Base-by-base conservation (phyloP, 2,888 invertebrate genomes). In the Netelia melanura region DNA sequence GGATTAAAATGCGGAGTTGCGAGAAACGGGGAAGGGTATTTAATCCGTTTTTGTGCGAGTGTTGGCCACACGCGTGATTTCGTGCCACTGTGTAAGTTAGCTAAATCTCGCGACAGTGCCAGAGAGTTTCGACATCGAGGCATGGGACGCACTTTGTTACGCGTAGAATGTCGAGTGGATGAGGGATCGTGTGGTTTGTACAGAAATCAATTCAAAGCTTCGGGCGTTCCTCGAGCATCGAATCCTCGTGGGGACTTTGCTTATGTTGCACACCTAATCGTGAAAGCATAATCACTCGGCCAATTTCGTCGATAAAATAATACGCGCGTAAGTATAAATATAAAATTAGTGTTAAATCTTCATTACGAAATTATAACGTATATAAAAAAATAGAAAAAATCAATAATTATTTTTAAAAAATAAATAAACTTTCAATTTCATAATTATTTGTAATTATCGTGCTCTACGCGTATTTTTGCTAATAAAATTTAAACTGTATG, bases 1-100 rank as follows among this genome's bases (percentile, higher is more conserved):
- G 80, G 83, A 83, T 85, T 85, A 83, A 85, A 80, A 80, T 83
- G 62, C 17, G 74, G 78, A 72, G 81, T 78, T 68, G 72, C 52
- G 65, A 54, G 76, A 81, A 58, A 68, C 58, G 44, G 72, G 68
- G 81, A 78, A 78, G 81, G 84, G 78, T 85, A 81, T 81, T 81
- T 85, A 85, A 85, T 85, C 84, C 84, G 74, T 68, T 48, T 68
- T 67, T 54, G 70, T 64, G 48, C 3, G 21, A 14, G 62, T 74
- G 80, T 83, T 67, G 61, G 71, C 23, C 70, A 64, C 71, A 76
- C 74, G 74, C 65, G 64, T 65, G 23, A 21, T 10, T 48, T n/a
- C n/a, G 43, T 48, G 25, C 38, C 38, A 38, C 38, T 72, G n/a
- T 14, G 52, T 83, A 67, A 76, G 71, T 61, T 74, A 68, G 70